Evolutionary conservation across 2,888 invertebrate species (phyloP).

Genomic region (Daptonema setosum): DNA sequence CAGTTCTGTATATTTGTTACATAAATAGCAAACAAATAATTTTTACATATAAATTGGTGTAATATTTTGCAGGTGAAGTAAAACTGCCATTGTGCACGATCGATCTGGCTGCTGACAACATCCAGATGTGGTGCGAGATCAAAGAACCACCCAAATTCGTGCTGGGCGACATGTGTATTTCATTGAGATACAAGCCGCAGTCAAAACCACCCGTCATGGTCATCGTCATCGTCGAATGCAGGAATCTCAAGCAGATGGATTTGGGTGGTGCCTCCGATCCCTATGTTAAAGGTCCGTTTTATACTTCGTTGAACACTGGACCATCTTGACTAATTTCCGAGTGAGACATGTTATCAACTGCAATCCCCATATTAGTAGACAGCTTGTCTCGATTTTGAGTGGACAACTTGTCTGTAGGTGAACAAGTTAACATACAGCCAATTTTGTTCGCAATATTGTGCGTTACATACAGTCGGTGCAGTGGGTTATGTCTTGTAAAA

Average conservation of each 20-base stretch:
- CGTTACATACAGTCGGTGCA: too few relatives aligned
- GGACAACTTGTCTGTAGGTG: too few relatives aligned
- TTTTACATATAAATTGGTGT: too few relatives aligned
- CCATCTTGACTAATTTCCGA: too few relatives aligned
- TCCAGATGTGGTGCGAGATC: slow-evolving; percentile 91
- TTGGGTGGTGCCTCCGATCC: slow-evolving; percentile 88
- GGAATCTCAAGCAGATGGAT: slow-evolving; percentile 98
- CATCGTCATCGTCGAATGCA: slow-evolving; percentile 88
- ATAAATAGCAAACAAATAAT: too few relatives aligned
- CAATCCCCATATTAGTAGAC: too few relatives aligned
- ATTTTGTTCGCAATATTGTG: too few relatives aligned
- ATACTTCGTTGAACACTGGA: slow-evolving; percentile 40
- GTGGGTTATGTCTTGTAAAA: too few relatives aligned
- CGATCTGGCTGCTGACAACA: slow-evolving; percentile 72
- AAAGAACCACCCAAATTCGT: slow-evolving; percentile 56
- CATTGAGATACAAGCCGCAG: slow-evolving; percentile 87
- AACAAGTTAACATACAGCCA: too few relatives aligned
- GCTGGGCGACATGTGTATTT: slow-evolving; percentile 93
- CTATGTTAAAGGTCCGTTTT: slow-evolving; percentile 96
- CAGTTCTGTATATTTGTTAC: too few relatives aligned
- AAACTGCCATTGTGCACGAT: slow-evolving; percentile 74
- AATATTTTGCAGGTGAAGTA: slow-evolving; percentile 6
- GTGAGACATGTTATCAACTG: too few relatives aligned
- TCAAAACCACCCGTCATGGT: slow-evolving; percentile 67
- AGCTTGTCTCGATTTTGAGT: too few relatives aligned